Base-by-base conservation (phyloP, 2,113 vertebrate genomes). In the Semnornis frantzii region DNA sequence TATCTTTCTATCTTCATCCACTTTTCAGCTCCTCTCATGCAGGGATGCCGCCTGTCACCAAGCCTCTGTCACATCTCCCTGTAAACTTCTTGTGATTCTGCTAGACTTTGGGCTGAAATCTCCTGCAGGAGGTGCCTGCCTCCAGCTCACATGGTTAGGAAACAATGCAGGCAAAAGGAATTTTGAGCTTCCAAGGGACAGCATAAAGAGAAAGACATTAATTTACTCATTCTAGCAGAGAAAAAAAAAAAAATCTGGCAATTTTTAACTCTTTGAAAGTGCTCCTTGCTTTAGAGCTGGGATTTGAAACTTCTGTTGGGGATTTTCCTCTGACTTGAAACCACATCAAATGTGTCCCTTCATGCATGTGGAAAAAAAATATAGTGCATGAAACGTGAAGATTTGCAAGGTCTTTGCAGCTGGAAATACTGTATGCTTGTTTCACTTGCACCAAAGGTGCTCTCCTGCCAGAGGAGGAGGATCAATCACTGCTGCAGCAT, bases 401-500 rank as follows among this genome's bases (percentile, higher is more conserved):
- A 60, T 81, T 68, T 77, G 55, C 6, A 23, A 66, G 31, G 25
- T 16, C 17, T 82, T 82, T 74, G 30, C 11, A 55, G 34, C 65
- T 84, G 55, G 33, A 46, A 75, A 37, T 0, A 5, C 44, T 1
- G 1, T 15, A 27, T 33, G 34, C 11, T 72, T 7, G 18, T 77
- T 82, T 44, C 9, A 4, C 14, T 39, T 39, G 39, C 34, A 39
- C 25, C 0, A 1, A 30, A 39, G n/a, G 8, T 52, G 33, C 42
- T 74, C 13, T 2, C 0, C 2, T 25, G 33, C 19, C 1, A 3
- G 34, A n/a, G 16, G 5, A 30, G 1, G 6, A 37, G 33, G 37
- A 6, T 44, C 0, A 2, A 42, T 42, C 42, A 42, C 10, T 19
- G 50, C 71, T 57, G 33, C 2, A 12, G 3, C 60, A 39, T 34